Evolutionary conservation across 2,888 invertebrate genomes (phyloP), one percentile per base, ranked within the genome.

Genomic region (Malthinus flaveolus): DNA sequence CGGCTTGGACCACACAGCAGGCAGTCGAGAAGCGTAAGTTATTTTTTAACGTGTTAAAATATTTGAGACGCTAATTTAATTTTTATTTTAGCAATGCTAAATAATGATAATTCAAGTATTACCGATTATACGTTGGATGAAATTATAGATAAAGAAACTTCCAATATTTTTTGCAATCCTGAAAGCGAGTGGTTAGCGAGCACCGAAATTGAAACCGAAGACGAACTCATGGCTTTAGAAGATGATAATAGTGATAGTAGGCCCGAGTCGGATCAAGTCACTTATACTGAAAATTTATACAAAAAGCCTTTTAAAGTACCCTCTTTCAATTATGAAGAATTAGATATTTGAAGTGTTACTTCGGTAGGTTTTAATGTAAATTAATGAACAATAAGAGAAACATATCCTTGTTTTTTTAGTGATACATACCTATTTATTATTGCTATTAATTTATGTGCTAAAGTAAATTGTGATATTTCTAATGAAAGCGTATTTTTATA

Each of bases 111-210:
- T 39, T 67, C 78, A 57, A 80, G 77, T 59, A 68, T 79, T 49
- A 81, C 82, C 1, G 81, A 82, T 52, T 75, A 78, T 58, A 81
- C 82, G 0, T 62, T 80, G 61, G 85, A 85, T 59, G 87, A 87
- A 57, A 73, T 85, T 5, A 73, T 82, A 12, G 85, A 86, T 39
- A 77, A 79, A 56, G 78, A 79, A 50, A 71, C 74, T 23, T 72
- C 76, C 31, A 84, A 83, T 64, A 81, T 88, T 62, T 87, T 87
- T 75, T 88, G 88, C 0, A 88, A 88, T 71, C 87, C 88, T 0
- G 88, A 88, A 76, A 88, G 87, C 69, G 88, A 88, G 68, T 88
- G 88, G 88, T 80, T 77, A 39, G 72, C 71, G 6, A 68, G 73
- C 3, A 69, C 68, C 37, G 73, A 72, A 63, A 66, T 75, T 1